Base-by-base conservation (phyloP, 92 coral and sea anemone genomes). In the Zoanthus sansibaricus region DNA sequence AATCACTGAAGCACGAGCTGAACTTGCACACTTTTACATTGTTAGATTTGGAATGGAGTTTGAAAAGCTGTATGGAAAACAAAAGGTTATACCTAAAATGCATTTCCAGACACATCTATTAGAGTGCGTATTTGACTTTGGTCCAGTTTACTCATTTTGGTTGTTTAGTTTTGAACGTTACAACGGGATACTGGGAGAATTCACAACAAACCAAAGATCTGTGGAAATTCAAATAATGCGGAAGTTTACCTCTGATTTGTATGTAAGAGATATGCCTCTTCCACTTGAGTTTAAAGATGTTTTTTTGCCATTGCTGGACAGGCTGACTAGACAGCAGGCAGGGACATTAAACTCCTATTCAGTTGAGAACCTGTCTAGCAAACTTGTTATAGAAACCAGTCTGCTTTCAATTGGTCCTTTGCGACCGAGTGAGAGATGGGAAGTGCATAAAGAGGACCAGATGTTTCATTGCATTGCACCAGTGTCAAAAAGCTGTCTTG, bases 141-240 rank as follows among this genome's bases (percentile, higher is more conserved):
- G 93, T 1, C 94, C 97, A 14, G 92, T 94, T 5, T 92, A 94
- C 59, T 82, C 93, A 12, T 94, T 92, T 62, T 94, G 92, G 97
- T 51, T 91, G 17, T 94, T 93, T 37, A 90, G 93, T 59, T 93
- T 91, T 86, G 96, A 93, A 54, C 33, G 95, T 31, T 93, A 80
- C 32, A 93, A 91, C 88, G 94, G 97, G 0, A 90, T 92, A 49
- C 20, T 94, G 18, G 95, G 93, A 72, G 84, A 88, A 5, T 90
- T 71, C 77, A 73, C 44, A 14, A 90, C 91, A 1, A 92, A 92
- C 42, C 88, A 91, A 20, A 79, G 78, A 75, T 21, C 94, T 46
- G 87, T 91, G 11, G 94, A 91, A 56, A 82, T 92, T 1, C 94
- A 89, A 18, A 2, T 92, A 0, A 92, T 89, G 94, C 32, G 90